These are phyloP conservation scores for Gonocerus acuteangulatus DNA, from an alignment of 2,888 invertebrate species.

Conservation along the genomic window DNA sequence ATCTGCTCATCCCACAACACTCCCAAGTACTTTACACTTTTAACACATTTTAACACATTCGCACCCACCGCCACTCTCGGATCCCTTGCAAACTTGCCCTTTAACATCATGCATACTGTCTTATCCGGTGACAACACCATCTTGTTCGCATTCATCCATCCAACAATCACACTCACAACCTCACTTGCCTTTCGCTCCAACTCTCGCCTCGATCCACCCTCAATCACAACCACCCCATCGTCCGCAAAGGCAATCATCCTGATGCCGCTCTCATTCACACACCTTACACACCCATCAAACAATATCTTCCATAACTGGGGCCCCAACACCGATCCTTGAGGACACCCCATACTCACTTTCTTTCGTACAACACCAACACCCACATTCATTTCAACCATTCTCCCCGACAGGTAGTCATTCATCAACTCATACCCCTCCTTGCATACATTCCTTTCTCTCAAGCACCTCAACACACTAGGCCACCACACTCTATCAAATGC, in stretches of 20 bases:
- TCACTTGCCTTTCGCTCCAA: neutral
- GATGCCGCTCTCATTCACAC: no score
- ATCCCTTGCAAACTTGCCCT: conserved; percentile 2
- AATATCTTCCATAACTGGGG: neutral
- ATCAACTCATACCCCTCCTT: neutral
- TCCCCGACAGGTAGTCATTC: neutral
- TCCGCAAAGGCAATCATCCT: neutral
- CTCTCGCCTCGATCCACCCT: neutral
- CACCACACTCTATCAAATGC: neutral
- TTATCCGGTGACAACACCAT: no score
- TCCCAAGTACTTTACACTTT: neutral
- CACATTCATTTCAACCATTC: neutral
- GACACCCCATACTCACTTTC: neutral
- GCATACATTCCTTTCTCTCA: neutral
- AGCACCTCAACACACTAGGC: neutral
- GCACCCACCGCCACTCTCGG: neutral
- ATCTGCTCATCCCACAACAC: neutral
- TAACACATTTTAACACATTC: neutral
- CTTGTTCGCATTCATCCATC: neutral
- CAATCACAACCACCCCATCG: neutral
- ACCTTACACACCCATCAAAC: no score
- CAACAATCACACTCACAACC: neutral
- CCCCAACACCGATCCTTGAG: conserved; percentile 7
- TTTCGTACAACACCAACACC: neutral
- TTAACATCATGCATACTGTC: conserved; percentile 24